Percentiles rank a stretch among this genome's conserved stretches.
phyloP scores from a whole-genome alignment of 2,113 vertebrate species.

The Athene cunicularia region DNA sequence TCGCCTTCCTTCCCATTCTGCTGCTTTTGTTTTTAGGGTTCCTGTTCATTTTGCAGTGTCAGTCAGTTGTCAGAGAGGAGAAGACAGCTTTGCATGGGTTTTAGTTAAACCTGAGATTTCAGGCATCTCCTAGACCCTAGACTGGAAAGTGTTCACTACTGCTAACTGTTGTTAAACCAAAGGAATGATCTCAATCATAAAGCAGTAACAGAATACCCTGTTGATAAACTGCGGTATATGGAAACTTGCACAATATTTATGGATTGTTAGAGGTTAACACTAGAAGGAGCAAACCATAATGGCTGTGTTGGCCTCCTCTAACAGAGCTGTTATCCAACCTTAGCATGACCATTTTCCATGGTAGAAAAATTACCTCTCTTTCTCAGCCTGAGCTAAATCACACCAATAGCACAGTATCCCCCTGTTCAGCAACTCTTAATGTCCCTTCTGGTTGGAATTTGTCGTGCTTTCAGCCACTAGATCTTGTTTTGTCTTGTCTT shows the following conservation, averaged over 20 bases:
- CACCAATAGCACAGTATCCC: not conserved
- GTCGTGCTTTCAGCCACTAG: not conserved
- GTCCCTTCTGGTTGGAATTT: not conserved
- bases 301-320: not conserved
- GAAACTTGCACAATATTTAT: not conserved
- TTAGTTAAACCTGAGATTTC: not conserved
- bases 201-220: not conserved
- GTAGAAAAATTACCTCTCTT: not conserved
- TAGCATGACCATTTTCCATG: not conserved
- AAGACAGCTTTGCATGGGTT: not conserved
- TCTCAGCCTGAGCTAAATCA: not conserved
- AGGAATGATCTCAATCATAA: not conserved
- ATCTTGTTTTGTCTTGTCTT: not conserved
- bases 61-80: not conserved
- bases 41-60: slow-evolving; percentile 24
- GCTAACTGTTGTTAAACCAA: not conserved
- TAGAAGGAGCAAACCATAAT: not conserved
- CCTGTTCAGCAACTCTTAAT: not conserved
- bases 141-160: not conserved
- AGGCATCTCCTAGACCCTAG: not conserved
- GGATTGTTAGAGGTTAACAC: not conserved
- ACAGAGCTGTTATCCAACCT: not conserved
- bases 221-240: not conserved
- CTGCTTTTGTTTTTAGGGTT: slow-evolving; percentile 52
- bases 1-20: slow-evolving; percentile 37